Percentiles rank a stretch among this genome's conserved stretches.
These are phyloP conservation scores for Poecilus cupreus DNA, from an alignment of 2,888 invertebrate genomes.

Conservation along the genomic window DNA sequence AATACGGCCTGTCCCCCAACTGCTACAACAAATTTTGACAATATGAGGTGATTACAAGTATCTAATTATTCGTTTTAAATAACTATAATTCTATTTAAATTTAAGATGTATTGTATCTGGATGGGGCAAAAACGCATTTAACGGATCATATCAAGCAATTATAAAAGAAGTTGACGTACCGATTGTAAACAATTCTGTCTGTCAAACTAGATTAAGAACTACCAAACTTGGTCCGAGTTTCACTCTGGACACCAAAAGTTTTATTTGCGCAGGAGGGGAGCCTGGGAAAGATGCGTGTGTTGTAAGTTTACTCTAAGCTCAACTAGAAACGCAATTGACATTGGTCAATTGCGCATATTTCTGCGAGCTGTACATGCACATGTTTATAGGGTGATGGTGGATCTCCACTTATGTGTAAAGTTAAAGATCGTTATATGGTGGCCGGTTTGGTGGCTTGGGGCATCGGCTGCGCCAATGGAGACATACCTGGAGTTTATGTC, in stretches of 20 bases:
- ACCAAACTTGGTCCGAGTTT: constrained; percentile 79
- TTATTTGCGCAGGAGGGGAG: constrained; percentile 88
- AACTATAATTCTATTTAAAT: constrained; percentile 19
- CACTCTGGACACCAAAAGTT: constrained; percentile 78
- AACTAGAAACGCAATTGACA: too few species aligned
- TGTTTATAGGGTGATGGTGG: constrained; percentile 82
- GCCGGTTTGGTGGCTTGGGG: constrained; percentile 83
- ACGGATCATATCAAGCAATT: constrained; percentile 63
- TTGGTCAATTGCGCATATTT: not conserved
- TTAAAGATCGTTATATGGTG: constrained; percentile 76
- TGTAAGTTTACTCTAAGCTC: constrained; percentile 77
- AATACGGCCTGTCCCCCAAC: constrained; percentile 79
- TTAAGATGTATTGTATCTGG: constrained; percentile 83
- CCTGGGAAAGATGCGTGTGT: constrained; percentile 86
- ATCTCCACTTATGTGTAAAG: constrained; percentile 80
- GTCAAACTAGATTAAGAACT: constrained; percentile 78
- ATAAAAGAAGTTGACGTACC: constrained; percentile 80
- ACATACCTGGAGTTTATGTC: constrained; percentile 85
- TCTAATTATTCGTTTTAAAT: not conserved
- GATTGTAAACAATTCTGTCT: constrained; percentile 77
- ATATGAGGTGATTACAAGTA: not conserved
- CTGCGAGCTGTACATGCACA: not conserved
- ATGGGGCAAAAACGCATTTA: constrained; percentile 90
- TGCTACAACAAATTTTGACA: constrained; percentile 62
- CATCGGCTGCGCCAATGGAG: constrained; percentile 79